Evolutionary conservation across 2,888 invertebrate species (phyloP).

Genomic region (Tinea trinotella): DNA sequence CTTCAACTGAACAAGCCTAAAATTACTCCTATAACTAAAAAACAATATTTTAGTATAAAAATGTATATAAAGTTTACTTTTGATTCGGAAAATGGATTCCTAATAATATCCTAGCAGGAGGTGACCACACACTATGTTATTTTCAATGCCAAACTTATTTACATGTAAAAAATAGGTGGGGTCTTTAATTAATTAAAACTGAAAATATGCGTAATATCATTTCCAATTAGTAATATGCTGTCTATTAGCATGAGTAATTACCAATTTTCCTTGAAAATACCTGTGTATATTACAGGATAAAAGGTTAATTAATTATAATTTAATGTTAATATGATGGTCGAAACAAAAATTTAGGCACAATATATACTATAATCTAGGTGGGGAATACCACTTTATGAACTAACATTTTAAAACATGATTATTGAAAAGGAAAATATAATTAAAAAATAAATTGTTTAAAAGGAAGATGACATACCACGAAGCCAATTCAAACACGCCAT

Average conservation of each 20-base stretch:
- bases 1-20: too few relatives aligned
- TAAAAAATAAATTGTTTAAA: conserved; percentile 20
- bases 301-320: background rate
- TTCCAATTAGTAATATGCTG: background rate
- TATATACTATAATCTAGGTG: too few relatives aligned
- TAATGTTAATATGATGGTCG: conserved; percentile 6
- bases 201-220: background rate
- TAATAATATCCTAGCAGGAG: too few relatives aligned
- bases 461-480: conserved; percentile 53
- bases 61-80: too few relatives aligned
- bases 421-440: too few relatives aligned
- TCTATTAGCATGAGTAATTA: too few relatives aligned
- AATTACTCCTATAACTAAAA: too few relatives aligned
- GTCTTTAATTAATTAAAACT: background rate
- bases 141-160: background rate
- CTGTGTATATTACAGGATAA: background rate
- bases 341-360: background rate
- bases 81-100: too few relatives aligned
- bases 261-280: background rate
- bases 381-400: too few relatives aligned
- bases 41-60: too few relatives aligned
- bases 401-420: too few relatives aligned
- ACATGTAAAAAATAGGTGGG: background rate
- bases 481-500: conserved; percentile 65
- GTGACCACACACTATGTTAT: too few relatives aligned